Evolutionary conservation across 1,140 invertebrate genomes (phyloP).

Genomic region (Diuraphis noxia): DNA sequence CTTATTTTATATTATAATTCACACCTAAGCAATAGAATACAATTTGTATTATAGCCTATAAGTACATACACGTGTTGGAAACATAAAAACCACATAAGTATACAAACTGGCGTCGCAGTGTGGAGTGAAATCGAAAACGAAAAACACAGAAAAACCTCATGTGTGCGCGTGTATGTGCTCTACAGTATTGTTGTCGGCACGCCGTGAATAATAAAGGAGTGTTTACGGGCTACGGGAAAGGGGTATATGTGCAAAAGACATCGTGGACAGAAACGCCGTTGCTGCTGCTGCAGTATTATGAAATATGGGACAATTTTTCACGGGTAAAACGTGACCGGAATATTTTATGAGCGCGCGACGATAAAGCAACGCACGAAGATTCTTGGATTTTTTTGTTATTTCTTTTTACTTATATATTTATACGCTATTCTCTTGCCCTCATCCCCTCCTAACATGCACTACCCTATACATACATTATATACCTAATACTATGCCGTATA

Average conservation of each 20-base stretch:
- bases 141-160: background rate
- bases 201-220: slow-evolving; percentile 43
- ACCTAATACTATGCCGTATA: background rate
- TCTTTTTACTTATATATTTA: slow-evolving; percentile 17
- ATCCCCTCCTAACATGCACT: background rate
- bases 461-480: background rate
- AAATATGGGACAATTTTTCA: slow-evolving; percentile 44
- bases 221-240: slow-evolving; percentile 20
- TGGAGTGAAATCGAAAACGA: background rate
- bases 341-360: slow-evolving; percentile 6
- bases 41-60: no score
- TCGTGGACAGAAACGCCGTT: background rate
- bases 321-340: slow-evolving; percentile 38
- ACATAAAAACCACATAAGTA: background rate
- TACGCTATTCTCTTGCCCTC: background rate
- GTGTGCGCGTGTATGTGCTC: background rate
- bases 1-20: no score
- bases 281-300: slow-evolving; percentile 17
- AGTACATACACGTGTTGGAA: background rate
- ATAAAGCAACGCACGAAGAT: background rate
- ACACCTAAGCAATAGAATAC: no score
- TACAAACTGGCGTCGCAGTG: background rate
- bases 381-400: slow-evolving; percentile 6
- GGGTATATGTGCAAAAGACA: slow-evolving; percentile 23
- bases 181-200: slow-evolving; percentile 16